These are phyloP conservation scores for Strigamia maritima DNA, from an alignment of 2,888 invertebrate genomes.

Conservation along the genomic window DNA sequence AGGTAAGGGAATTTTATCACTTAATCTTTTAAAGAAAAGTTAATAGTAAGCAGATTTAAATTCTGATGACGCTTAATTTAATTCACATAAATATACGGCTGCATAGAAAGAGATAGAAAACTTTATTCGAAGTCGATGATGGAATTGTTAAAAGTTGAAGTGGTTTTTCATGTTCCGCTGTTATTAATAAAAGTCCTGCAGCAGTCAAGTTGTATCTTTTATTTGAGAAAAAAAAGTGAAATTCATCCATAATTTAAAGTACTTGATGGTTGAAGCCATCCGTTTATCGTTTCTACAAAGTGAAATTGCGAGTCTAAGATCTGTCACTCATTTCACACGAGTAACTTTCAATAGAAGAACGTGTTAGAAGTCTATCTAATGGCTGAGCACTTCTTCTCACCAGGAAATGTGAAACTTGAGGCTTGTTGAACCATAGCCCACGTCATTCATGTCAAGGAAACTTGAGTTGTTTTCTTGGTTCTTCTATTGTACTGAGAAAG, in stretches of 20 bases:
- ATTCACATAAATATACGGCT: no score
- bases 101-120: no score
- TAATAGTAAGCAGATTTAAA: no score
- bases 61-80: no score
- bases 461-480: neutral
- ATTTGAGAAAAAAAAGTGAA: no score
- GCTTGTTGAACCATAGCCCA: neutral
- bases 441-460: constrained; percentile 4
- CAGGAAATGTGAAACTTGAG: neutral
- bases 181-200: no score
- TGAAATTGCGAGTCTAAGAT: neutral
- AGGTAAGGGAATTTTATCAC: neutral
- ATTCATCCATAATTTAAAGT: no score
- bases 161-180: no score
- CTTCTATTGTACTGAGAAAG: neutral
- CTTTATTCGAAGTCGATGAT: no score
- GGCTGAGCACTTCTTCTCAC: neutral
- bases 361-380: neutral
- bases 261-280: neutral
- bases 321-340: constrained; percentile 4
- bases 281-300: neutral
- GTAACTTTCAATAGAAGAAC: constrained; percentile 4
- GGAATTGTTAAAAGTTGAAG: no score
- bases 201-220: no score
- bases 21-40: neutral